Evolutionary conservation across 2,888 invertebrate species (phyloP).

Genomic region (Agrochola lychnidis): DNA sequence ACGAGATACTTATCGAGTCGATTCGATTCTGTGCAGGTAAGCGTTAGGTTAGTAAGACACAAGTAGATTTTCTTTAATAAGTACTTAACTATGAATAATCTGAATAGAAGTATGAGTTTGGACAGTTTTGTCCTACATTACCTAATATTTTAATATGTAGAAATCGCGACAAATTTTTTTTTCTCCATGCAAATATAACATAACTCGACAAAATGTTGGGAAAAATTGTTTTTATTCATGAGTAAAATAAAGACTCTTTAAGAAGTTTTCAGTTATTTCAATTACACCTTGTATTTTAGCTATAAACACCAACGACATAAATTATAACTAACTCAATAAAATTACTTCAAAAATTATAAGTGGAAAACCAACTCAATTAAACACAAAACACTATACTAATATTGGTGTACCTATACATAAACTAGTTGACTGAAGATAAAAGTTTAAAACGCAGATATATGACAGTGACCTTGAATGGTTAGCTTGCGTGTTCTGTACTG

Average conservation of each 20-base stretch:
- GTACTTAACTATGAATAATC: not conserved
- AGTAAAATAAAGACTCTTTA: not conserved
- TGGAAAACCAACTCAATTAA: not conserved
- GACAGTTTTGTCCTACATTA: not conserved
- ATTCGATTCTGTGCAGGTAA: not conserved
- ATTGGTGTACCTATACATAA: not conserved
- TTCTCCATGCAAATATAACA: not conserved
- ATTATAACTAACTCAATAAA: not conserved
- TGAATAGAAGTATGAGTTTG: not conserved
- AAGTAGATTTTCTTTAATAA: not conserved
- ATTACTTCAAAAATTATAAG: not conserved
- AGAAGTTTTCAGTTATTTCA: not conserved
- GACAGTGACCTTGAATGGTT: too few relatives aligned
- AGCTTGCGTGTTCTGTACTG: too few relatives aligned
- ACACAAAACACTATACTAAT: slow-evolving; percentile 4
- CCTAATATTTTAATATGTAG: not conserved
- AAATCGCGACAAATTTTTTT: not conserved
- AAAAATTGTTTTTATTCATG: not conserved
- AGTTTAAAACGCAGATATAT: too few relatives aligned
- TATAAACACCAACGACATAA: not conserved
- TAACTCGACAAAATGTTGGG: not conserved
- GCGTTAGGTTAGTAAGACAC: not conserved
- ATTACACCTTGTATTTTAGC: not conserved
- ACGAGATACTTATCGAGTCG: slow-evolving; percentile 36
- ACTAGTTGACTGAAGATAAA: slow-evolving; percentile 17